Conservation (phyloP, 2,888 invertebrate genomes). For the Nomada ruficornis region DNA sequence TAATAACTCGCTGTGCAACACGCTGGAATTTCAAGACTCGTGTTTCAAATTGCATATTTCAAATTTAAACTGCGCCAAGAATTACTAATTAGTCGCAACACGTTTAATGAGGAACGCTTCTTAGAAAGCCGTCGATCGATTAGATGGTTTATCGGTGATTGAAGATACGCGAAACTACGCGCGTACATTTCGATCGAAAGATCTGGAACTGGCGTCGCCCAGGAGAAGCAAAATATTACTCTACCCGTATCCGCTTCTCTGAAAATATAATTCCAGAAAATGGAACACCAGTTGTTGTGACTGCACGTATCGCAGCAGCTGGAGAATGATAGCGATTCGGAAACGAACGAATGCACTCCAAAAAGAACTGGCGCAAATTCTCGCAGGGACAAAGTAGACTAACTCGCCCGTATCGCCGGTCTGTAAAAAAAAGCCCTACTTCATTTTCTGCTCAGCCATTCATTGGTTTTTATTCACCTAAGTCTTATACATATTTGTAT, state of each 20-base stretch:
- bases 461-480: too few species aligned
- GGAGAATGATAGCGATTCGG: conserved; percentile 9
- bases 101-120: too few species aligned
- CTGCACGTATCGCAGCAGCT: neutral
- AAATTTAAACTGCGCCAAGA: too few species aligned
- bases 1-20: neutral
- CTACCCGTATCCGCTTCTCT: neutral
- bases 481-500: too few species aligned
- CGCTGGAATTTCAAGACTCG: neutral
- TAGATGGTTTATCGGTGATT: neutral
- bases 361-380: neutral
- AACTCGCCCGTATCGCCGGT: neutral
- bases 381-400: neutral
- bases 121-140: neutral
- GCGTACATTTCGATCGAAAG: neutral
- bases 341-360: conserved; percentile 9
- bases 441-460: too few species aligned
- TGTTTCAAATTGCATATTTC: too few species aligned
- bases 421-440: too few species aligned
- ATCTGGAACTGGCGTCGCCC: neutral
- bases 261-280: conserved; percentile 11
- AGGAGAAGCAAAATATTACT: conserved; percentile 15
- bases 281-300: neutral
- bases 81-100: too few species aligned
- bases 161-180: too few species aligned